These are phyloP conservation scores for Microctonus brassicae DNA, from an alignment of 2,888 invertebrate species.

Conservation along the genomic window DNA sequence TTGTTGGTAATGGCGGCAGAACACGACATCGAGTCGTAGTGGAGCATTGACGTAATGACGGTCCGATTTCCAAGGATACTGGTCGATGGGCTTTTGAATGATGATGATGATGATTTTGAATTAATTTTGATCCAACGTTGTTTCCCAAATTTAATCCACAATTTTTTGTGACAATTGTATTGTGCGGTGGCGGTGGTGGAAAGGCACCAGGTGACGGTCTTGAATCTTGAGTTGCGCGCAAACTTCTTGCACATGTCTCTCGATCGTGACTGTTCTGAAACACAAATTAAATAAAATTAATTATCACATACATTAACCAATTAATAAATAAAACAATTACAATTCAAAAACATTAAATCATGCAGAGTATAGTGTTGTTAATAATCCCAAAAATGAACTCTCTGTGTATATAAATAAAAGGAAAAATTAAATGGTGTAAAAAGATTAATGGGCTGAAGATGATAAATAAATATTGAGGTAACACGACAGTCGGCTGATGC, in stretches of 20 bases:
- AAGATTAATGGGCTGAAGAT: neutral
- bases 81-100: conserved; percentile 52
- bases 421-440: neutral
- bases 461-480: neutral
- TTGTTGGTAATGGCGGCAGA: conserved; percentile 35
- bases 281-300: conserved; percentile 40
- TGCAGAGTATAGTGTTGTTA: neutral
- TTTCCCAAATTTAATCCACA: conserved; percentile 32
- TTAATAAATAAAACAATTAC: neutral
- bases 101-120: conserved; percentile 38
- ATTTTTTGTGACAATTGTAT: conserved; percentile 43
- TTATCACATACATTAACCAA: conserved; percentile 13
- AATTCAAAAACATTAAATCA: neutral
- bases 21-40: conserved; percentile 31
- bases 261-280: conserved; percentile 70
- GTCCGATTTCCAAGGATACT: conserved; percentile 59
- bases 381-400: neutral
- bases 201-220: conserved; percentile 72
- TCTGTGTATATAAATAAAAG: neutral
- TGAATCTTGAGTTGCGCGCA: conserved; percentile 63
- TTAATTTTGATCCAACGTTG: conserved; percentile 37
- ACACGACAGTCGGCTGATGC: neutral
- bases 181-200: conserved; percentile 67
- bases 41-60: conserved; percentile 45
- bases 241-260: conserved; percentile 65